Evolutionary conservation across 2,113 vertebrate genomes (phyloP), one percentile per base, ranked within the genome.

Genomic region (Brachyhypopomus occidentalis): DNA sequence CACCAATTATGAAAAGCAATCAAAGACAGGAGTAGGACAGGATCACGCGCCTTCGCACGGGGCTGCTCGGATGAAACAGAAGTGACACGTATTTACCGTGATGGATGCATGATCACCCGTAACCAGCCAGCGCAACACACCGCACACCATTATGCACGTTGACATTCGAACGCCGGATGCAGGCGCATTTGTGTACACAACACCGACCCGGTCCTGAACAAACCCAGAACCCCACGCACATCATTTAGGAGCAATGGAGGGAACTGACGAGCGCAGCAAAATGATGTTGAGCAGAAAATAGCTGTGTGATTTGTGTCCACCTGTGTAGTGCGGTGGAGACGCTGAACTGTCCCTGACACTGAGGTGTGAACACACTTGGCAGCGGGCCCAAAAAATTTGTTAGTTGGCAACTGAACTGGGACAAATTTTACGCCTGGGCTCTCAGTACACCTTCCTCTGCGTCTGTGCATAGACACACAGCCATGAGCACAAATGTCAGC

Each of bases 341-440:
- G 83, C 52, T 89, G 89, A 91, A 90, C 90, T 91, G 83, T 86
- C 34, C 0, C 72, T 89, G 87, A 89, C 89, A 88, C 86, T 64
- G 14, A 77, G 34, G 81, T 87, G 89, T 82, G 87, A 89, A 88
- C 78, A 79, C 76, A 30, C 84, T 80, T 75, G 0, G 83, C 87
- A 82, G 83, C 67, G 73, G 80, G 80, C 80, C 83, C 91, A 82
- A 92, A 91, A 92, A 79, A 90, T 88, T 88, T 90, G 83, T 91
- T 88, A 59, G 78, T 89, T 89, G 86, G 82, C 82, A 89, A 75
- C 83, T 84, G 84, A 91, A 89, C 79, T 79, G 25, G 86, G 80
- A 75, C 84, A 89, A 89, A 89, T 86, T 75, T 85, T 87, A 84
- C 83, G 72, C 80, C 72, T 70, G 77, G 9, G 72, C 84, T 86